These are phyloP conservation scores for Lithophane socia DNA, from an alignment of 2,888 invertebrate genomes.

Conservation along the genomic window DNA sequence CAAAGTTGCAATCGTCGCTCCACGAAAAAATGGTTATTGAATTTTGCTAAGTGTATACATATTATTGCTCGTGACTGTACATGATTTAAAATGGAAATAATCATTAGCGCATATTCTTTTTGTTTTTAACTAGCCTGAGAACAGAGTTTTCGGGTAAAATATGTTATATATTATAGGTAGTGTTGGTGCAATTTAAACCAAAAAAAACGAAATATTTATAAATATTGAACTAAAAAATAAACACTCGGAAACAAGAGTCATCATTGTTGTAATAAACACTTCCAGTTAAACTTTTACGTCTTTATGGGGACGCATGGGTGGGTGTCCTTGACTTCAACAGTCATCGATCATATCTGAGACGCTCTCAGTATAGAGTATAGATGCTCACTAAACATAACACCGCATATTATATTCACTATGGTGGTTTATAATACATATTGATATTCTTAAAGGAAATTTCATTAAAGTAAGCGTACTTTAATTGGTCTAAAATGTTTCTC, in stretches of 20 bases:
- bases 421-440: constrained; percentile 36
- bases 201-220: too few relatives aligned
- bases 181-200: not conserved
- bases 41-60: too few relatives aligned
- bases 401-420: constrained; percentile 55
- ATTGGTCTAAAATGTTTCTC: not conserved
- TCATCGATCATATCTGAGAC: constrained; percentile 77
- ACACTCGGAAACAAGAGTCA: not conserved
- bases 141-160: too few relatives aligned
- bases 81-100: not conserved
- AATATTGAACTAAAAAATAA: too few relatives aligned
- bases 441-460: constrained; percentile 1
- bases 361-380: constrained; percentile 62
- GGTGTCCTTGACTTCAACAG: constrained; percentile 77
- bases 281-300: constrained; percentile 62
- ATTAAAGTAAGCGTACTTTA: not conserved
- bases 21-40: too few relatives aligned
- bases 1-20: too few relatives aligned
- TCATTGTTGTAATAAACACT: constrained; percentile 24
- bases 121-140: not conserved
- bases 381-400: constrained; percentile 68
- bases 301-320: constrained; percentile 70
- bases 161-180: not conserved
- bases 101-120: not conserved
- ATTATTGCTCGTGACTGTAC: too few relatives aligned